phyloP scores from a whole-genome alignment of 1,140 invertebrate genomes.

The Orchesella cincta region DNA sequence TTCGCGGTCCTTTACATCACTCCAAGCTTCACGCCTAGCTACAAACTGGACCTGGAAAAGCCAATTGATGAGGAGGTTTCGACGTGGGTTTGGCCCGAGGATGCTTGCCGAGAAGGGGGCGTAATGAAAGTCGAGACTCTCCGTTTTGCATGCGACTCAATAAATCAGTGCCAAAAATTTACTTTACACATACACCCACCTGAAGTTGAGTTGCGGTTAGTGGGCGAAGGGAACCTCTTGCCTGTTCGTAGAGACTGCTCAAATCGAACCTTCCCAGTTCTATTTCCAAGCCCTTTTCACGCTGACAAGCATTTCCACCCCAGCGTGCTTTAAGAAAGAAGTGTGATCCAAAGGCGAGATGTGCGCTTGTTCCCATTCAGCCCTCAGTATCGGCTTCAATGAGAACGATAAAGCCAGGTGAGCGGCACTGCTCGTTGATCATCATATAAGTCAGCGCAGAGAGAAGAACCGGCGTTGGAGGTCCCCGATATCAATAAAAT shows the following conservation, averaged over 20 bases:
- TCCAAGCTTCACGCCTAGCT: conserved; percentile 3
- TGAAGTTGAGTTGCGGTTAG: no score
- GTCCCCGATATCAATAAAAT: conserved; percentile 5
- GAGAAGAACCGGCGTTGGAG: background rate
- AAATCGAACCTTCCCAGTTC: background rate
- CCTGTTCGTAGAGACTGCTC: background rate
- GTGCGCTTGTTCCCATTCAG: background rate
- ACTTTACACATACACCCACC: no score
- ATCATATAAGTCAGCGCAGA: conserved; percentile 25
- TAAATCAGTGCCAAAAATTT: no score
- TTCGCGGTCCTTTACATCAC: conserved; percentile 37
- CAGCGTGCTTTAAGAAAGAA: background rate
- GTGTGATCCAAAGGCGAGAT: background rate
- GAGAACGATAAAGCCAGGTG: background rate
- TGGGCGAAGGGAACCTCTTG: background rate
- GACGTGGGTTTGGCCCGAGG: no score
- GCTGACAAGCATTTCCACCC: background rate
- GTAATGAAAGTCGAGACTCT: no score
- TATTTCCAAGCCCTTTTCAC: background rate
- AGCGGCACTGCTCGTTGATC: background rate
- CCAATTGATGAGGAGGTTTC: background rate
- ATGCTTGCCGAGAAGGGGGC: background rate
- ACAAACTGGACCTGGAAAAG: conserved; percentile 9
- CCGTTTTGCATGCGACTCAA: no score
- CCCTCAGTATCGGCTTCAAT: background rate